Conservation (phyloP, 2,797 vertebrate genomes). For the Oryzias dopingdopingensis region DNA sequence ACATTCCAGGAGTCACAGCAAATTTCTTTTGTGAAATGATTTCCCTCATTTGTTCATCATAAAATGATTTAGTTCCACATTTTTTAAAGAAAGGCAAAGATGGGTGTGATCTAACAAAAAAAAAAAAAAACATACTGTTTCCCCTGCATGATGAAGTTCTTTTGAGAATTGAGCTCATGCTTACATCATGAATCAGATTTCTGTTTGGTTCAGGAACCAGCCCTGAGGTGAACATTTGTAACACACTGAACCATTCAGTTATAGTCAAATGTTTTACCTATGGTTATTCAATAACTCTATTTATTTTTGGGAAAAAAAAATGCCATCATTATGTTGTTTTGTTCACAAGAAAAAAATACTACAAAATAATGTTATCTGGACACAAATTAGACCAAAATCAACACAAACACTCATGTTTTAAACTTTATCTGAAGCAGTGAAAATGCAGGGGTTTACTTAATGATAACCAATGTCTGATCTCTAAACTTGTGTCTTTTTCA, state of each 20-base stretch:
- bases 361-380: no score
- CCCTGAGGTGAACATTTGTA: constrained; percentile 10
- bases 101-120: constrained; percentile 19
- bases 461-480: no score
- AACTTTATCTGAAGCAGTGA: no score
- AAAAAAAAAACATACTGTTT: constrained; percentile 13
- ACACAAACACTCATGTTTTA: no score
- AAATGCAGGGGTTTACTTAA: no score
- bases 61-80: neutral
- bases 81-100: constrained; percentile 32
- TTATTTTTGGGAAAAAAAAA: no score
- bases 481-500: no score
- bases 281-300: no score
- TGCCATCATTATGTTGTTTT: no score
- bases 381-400: no score
- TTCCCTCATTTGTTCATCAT: constrained; percentile 10
- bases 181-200: constrained; percentile 7
- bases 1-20: constrained; percentile 17
- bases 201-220: neutral
- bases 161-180: constrained; percentile 37
- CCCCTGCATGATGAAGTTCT: constrained; percentile 24
- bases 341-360: no score
- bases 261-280: neutral
- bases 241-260: constrained; percentile 3
- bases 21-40: constrained; percentile 6